Evolutionary conservation across 2,797 vertebrate species (phyloP), one percentile per base, ranked within the genome.

Genomic region (Carapus acus): DNA sequence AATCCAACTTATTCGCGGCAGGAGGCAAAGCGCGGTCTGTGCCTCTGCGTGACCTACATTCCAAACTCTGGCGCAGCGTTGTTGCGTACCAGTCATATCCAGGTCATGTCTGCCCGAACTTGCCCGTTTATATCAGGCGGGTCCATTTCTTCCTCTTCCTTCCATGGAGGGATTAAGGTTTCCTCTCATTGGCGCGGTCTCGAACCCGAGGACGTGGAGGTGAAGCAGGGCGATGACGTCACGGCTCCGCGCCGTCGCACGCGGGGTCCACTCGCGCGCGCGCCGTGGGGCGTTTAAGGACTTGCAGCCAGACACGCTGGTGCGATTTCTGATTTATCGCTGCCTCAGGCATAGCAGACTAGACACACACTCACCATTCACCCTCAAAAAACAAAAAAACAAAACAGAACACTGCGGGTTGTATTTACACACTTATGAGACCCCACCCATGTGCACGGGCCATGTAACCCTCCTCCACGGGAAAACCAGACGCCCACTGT

Each of bases 31-130:
- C 21, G 29, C 56, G 53, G 69, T 65, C 42, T 54, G 39, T 60
- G 36, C 69, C 66, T 54, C 43, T 13, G 34, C 17, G 24, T 49
- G 75, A 73, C 76, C 80, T 60, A 74, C 21, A 78, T 79, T 76
- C 37, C 43, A 64, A n/a, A n/a, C n/a, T n/a, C n/a, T n/a, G n/a
- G n/a, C n/a, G n/a, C 68, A 69, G 40, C 49, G 66, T 49, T 0
- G 7, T 57, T 36, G 23, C 42, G 17, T 3, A 23, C 39, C 20
- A 13, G 55, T 51, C 43, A 29, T 56, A 72, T 72, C 50, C 66
- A 62, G 65, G 64, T 72, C 62, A 54, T 6, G 5, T 4, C 5
- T 39, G 24, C 17, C 51, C 64, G 62, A 54, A 70, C 8, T 33
- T 13, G n/a, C n/a, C n/a, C n/a, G n/a, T n/a, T n/a, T n/a, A n/a